A percentile compares a stretch with the other conserved stretches of the same genome.
phyloP scores from a whole-genome alignment of 1,140 invertebrate genomes.

The Latrodectus geometricus region DNA sequence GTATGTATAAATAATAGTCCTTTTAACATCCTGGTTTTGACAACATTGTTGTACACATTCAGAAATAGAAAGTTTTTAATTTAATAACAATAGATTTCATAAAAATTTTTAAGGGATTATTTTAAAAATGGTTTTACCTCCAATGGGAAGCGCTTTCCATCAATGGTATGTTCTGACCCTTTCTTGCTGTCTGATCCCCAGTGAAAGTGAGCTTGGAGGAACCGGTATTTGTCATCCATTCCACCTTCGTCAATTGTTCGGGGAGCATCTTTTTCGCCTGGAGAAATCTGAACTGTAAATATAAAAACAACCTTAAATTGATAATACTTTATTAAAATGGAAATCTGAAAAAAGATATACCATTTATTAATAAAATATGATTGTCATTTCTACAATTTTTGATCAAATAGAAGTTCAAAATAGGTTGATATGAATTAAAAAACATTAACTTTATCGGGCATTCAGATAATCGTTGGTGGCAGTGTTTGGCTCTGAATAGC shows the following conservation, averaged over 20 bases:
- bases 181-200: constrained; percentile 84
- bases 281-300: constrained; percentile 15
- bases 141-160: constrained; percentile 73
- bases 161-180: constrained; percentile 90
- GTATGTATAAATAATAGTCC: background rate
- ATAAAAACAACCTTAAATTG: too few species aligned
- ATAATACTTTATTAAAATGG: too few species aligned
- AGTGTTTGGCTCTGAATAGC: too few species aligned
- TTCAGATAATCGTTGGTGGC: too few species aligned
- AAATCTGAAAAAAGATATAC: too few species aligned
- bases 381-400: too few species aligned
- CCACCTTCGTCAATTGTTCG: constrained; percentile 74
- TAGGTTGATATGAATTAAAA: too few species aligned
- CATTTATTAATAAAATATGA: too few species aligned
- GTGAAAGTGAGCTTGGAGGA: constrained; percentile 87
- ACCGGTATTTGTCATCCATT: constrained; percentile 78
- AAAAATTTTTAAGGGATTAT: background rate
- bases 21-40: background rate
- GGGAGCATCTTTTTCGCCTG: constrained; percentile 17
- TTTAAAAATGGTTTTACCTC: constrained; percentile 62
- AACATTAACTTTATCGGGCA: too few species aligned
- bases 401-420: too few species aligned
- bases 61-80: background rate
- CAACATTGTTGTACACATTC: background rate
- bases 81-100: background rate